A percentile compares a stretch with the other conserved stretches of the same genome.
phyloP scores from a whole-genome alignment of 1,140 invertebrate species.

The Xylocopa sonorina region DNA sequence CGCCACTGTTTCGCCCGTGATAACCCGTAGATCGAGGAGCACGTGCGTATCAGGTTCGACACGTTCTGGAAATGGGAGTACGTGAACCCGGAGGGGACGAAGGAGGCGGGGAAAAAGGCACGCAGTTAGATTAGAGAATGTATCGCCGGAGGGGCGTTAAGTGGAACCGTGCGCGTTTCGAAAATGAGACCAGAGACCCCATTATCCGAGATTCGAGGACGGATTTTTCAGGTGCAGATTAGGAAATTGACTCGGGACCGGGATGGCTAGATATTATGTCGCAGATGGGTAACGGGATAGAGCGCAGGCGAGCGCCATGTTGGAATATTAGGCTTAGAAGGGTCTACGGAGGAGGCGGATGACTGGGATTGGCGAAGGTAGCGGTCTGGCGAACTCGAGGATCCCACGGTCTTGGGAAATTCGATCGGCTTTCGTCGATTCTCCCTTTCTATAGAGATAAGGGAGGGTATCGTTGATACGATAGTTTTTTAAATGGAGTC shows the following conservation, averaged over 20 bases:
- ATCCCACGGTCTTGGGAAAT: neutral
- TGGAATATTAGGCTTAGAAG: constrained; percentile 9
- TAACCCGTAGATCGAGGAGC: constrained; percentile 10
- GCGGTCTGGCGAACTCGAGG: neutral
- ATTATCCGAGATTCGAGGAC: neutral
- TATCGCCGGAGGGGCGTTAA: neutral
- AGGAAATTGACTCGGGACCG: neutral
- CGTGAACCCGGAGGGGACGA: neutral
- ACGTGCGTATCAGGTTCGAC: neutral
- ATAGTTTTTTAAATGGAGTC: constrained; percentile 4
- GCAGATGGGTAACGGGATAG: neutral
- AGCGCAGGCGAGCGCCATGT: neutral
- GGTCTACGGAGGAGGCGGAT: neutral
- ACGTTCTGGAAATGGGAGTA: neutral
- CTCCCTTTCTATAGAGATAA: neutral
- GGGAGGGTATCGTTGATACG: neutral
- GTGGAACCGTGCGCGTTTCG: neutral
- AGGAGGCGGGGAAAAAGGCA: no score
- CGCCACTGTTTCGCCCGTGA: neutral
- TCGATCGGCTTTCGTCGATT: neutral
- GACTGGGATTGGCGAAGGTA: neutral
- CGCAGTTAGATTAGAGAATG: neutral
- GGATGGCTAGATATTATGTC: neutral
- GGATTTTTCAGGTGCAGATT: neutral
- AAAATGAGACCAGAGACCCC: neutral